A percentile compares a stretch with the other conserved stretches of the same genome.
Conservation (phyloP, 2,113 vertebrate genomes). For the Lichenostomus cassidix region DNA sequence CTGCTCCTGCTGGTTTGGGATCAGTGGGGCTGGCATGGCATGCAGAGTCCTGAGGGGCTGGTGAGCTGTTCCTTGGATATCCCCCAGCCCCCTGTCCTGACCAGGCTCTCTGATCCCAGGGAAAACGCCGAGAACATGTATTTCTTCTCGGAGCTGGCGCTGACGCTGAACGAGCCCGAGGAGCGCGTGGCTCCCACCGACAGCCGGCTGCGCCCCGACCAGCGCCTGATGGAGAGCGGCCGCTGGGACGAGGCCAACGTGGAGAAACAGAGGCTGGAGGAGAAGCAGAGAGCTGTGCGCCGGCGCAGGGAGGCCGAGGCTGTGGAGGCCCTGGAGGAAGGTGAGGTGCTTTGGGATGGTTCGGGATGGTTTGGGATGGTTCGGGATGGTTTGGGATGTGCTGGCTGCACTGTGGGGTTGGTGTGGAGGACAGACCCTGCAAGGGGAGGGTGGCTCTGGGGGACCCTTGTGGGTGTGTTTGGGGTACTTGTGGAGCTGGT, state of each 20-base stretch:
- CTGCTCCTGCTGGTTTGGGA: neutral
- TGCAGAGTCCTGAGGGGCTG: too few relatives aligned
- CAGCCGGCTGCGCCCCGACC: constrained; percentile 89
- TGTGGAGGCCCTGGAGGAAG: constrained; percentile 80
- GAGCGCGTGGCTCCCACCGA: constrained; percentile 86
- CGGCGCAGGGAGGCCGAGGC: constrained; percentile 80
- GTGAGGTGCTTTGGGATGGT: constrained; percentile 15
- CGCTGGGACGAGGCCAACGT: constrained; percentile 91
- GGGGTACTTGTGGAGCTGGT: fast-evolving
- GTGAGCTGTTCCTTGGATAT: fast-evolving
- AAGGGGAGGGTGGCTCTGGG: neutral
- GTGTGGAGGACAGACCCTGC: neutral
- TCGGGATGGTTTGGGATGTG: neutral
- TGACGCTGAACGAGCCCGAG: constrained; percentile 91
- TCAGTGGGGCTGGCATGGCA: too few relatives aligned
- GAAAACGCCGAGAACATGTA: constrained; percentile 96
- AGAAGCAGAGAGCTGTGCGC: constrained; percentile 84
- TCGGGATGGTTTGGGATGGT: neutral
- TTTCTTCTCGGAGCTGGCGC: constrained; percentile 90
- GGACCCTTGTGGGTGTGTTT: neutral
- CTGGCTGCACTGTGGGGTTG: fast-evolving
- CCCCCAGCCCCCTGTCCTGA: fast-evolving
- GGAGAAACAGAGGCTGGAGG: constrained; percentile 91
- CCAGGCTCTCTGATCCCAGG: constrained; percentile 21
- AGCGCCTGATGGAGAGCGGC: constrained; percentile 92